Conservation (phyloP, 1,140 invertebrate genomes). For the Neodiprion virginianus region DNA sequence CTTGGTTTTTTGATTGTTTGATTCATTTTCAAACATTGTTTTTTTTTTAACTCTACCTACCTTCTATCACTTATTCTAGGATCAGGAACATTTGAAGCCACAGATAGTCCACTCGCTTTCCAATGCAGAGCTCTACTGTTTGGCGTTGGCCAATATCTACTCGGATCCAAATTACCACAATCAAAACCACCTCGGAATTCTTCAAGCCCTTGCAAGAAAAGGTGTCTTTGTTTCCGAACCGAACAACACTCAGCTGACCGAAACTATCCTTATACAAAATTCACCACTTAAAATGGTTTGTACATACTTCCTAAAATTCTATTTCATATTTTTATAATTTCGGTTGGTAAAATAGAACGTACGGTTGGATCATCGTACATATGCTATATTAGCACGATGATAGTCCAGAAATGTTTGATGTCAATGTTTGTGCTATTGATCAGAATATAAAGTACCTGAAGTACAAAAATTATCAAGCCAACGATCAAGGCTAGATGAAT, state of each 20-base stretch:
- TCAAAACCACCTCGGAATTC: slow-evolving; percentile 92
- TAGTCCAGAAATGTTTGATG: no score
- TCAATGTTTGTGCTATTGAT: no score
- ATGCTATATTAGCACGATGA: no score
- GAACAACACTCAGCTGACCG: slow-evolving; percentile 87
- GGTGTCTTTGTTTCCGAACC: slow-evolving; percentile 88
- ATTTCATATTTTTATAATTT: neutral
- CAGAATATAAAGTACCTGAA: no score
- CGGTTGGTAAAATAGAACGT: no score
- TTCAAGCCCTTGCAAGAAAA: slow-evolving; percentile 90
- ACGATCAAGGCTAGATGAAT: no score
- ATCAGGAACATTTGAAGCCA: slow-evolving; percentile 92
- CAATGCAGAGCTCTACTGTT: slow-evolving; percentile 95
- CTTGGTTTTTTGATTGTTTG: neutral
- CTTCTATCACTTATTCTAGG: slow-evolving; percentile 64
- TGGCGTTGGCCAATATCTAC: slow-evolving; percentile 95
- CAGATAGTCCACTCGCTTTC: slow-evolving; percentile 90
- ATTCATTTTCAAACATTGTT: neutral
- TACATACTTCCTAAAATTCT: slow-evolving; percentile 26
- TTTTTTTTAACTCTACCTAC: slow-evolving; percentile 10
- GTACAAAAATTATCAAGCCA: no score
- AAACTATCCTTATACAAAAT: slow-evolving; percentile 95
- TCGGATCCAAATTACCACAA: slow-evolving; percentile 95
- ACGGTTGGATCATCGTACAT: no score
- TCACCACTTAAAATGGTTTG: slow-evolving; percentile 93